Evolutionary conservation across 2,888 invertebrate species (phyloP), one percentile per base, ranked within the genome.

Genomic region (Spodoptera exigua): DNA sequence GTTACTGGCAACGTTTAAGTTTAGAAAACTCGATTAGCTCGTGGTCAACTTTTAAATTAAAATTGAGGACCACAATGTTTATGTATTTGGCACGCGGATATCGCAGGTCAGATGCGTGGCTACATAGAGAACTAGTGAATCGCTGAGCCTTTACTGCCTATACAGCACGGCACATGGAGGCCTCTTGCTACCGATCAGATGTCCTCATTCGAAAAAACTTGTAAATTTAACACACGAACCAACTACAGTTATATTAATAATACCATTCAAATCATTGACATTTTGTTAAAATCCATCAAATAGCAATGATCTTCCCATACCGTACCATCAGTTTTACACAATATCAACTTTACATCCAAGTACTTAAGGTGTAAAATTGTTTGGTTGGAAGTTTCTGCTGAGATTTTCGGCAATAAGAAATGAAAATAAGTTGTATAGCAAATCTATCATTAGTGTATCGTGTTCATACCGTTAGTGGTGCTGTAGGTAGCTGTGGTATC

Each of bases 261-360:
- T 60, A 70, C 60, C 57, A 66, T 63, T 62, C 61, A 74, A 68
- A 76, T 70, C 58, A 70, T 77, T 78, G 78, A 78, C 73, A 76
- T 78, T 73, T 68, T 47, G 59, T 59, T 70, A 63, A 64, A 68
- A 61, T 59, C 54, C 61, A 67, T 64, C 63, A 54, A 76, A 70
- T 60, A 52, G 21, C 56, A 61, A 34, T 61, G 63, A 60, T 54
- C 37, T n/a, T 35, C 5, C 54, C 27, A 44, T 35, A 59, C 46
- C 32, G 35, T 21, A 7, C 39, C 17, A n/a, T 46, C 13, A 54
- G 7, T 7, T 11, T 3, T 1, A 5, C 17, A 41, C 13, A n/a
- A 2, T 12, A 51, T 18, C 5, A 45, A 67, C 40, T 46, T 48
- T 70, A 36, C 2, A 0, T 0, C 0, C 0, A 3, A 13, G 7